phyloP scores from a whole-genome alignment of 1,140 invertebrate species.

The Drepana arcuata region DNA sequence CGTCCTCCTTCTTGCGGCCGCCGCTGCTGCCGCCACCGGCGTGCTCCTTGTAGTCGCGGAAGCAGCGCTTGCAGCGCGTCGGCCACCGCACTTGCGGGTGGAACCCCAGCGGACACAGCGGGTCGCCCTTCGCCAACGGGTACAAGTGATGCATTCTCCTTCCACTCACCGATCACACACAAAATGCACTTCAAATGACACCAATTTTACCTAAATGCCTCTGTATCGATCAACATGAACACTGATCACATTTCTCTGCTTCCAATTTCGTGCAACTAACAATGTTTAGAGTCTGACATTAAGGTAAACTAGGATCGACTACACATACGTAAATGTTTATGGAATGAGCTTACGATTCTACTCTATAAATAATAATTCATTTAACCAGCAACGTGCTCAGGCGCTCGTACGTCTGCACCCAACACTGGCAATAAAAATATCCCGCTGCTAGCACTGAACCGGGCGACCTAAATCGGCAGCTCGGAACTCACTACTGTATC shows the following conservation, averaged over 20 bases:
- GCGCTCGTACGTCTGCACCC: constrained; percentile 53
- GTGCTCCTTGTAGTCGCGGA: constrained; percentile 94
- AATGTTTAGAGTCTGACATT: constrained; percentile 8
- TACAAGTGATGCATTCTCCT: constrained; percentile 84
- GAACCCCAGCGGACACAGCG: constrained; percentile 92
- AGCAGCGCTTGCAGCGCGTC: constrained; percentile 92
- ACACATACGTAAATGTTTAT: constrained; percentile 42
- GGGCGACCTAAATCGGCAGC: constrained; percentile 63
- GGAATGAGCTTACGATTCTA: constrained; percentile 59
- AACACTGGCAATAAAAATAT: constrained; percentile 65
- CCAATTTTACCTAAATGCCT: constrained; percentile 53
- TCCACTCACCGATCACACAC: constrained; percentile 22
- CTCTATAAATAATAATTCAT: constrained; percentile 58
- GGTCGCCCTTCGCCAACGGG: constrained; percentile 86
- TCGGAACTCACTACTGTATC: constrained; percentile 25
- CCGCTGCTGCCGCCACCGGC: constrained; percentile 81
- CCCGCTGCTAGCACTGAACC: constrained; percentile 57
- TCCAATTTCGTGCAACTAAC: constrained; percentile 9
- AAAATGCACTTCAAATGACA: constrained; percentile 62
- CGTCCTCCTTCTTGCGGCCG: constrained; percentile 78
- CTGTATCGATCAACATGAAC: constrained; percentile 15
- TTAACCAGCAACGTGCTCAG: constrained; percentile 43
- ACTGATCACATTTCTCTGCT: constrained; percentile 27
- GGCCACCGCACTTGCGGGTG: constrained; percentile 95
- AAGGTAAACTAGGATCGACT: constrained; percentile 21